These are phyloP conservation scores for Coelopa frigida DNA, from an alignment of 1,140 invertebrate species.

Conservation along the genomic window DNA sequence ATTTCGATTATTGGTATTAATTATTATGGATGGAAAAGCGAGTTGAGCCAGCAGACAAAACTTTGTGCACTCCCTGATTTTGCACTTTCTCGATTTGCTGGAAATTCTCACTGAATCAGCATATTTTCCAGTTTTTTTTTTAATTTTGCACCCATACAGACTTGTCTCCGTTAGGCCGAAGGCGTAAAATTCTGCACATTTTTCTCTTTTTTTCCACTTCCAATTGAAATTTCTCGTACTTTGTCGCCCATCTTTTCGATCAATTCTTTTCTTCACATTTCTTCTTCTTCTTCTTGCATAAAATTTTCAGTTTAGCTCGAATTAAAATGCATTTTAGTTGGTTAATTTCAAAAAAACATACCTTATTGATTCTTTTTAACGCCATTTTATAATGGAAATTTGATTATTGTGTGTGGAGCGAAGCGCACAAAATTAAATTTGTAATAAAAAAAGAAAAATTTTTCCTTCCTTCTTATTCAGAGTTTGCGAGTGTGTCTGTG, in stretches of 20 bases:
- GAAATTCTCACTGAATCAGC: no score
- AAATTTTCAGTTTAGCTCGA: slow-evolving; percentile 33
- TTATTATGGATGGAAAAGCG: no score
- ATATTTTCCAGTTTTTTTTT: no score
- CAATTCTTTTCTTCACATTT: slow-evolving; percentile 40
- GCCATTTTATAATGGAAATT: slow-evolving; percentile 62
- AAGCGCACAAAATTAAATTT: slow-evolving; percentile 11
- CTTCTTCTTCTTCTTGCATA: slow-evolving; percentile 39
- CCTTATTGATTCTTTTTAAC: slow-evolving; percentile 95
- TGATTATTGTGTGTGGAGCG: slow-evolving; percentile 19
- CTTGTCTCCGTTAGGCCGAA: no score
- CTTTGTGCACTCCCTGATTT: no score
- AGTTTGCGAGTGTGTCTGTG: slow-evolving; percentile 8
- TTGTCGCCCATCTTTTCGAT: slow-evolving; percentile 18
- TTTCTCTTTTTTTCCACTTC: no score
- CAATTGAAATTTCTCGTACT: no score
- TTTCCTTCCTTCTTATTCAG: slow-evolving; percentile 9
- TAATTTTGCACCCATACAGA: no score
- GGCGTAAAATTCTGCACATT: no score
- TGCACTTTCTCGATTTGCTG: no score
- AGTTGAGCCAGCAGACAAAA: no score
- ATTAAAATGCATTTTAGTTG: slow-evolving; percentile 18
- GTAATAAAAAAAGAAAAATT: slow-evolving; percentile 11
- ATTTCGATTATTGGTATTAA: no score
- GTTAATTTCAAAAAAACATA: slow-evolving; percentile 48